Evolutionary conservation across 2,113 vertebrate species (phyloP), one percentile per base, ranked within the genome.

Genomic region (Thinocorus orbignyianus): DNA sequence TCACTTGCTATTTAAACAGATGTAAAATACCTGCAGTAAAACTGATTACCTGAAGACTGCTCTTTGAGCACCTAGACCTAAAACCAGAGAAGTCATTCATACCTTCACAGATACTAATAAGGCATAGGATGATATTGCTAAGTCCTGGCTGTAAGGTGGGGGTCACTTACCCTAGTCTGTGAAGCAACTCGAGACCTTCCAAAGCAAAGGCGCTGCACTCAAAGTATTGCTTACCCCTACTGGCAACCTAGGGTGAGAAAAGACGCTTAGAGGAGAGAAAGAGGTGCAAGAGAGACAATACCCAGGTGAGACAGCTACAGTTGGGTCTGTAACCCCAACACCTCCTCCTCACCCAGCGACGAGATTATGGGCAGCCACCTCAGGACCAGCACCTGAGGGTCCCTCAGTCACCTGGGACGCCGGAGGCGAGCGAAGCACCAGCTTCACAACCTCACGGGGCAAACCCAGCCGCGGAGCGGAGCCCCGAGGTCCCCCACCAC

Each of bases 111-210:
- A 4, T 65, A 49, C 49, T 22, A 46, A 69, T 9, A 22, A 2
- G 8, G 35, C 70, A 61, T 28, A 62, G 17, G 33, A 19, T 16
- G 6, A 33, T 9, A 44, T 7, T 49, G 15, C 17, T n/a, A 57
- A 78, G 7, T 37, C 51, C 76, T 74, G 5, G 2, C 51, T 15
- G 7, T 13, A 46, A 51, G 5, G 14, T 14, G 8, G 23, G 30
- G 24, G 42, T 48, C 80, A 96, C 96, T 97, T 96, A 96, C 96
- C 92, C 93, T 83, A 86, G 33, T 54, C 48, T 64, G 22, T 68
- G 90, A 94, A 86, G 79, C 55, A 90, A 64, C 41, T 83, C 15
- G 5, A 94, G 60, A 66, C 60, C 92, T 80, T 80, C 92, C 60
- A 82, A 17, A 62, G 71, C 33, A 51, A 88, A 51, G 30, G 35